Evolutionary conservation across 2,797 vertebrate species (phyloP), one percentile per base, ranked within the genome.

Genomic region (Xiphophorus birchmanni): DNA sequence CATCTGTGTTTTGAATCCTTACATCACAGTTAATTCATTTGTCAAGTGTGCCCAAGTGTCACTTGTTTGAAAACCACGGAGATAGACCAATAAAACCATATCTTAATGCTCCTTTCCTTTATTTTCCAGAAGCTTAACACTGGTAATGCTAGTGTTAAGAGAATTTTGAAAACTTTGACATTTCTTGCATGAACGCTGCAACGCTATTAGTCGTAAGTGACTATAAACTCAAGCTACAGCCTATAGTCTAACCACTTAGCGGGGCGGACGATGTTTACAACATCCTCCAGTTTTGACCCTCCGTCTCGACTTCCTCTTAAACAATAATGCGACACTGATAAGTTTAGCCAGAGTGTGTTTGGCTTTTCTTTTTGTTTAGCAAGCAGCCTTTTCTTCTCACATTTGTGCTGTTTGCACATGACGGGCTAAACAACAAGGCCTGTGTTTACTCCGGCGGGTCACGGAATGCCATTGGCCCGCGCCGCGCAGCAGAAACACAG

Each of bases 371-470:
- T 40, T 40, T 6, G 26, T 78, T 80, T 80, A 85, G 88, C 75
- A 82, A 79, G 83, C 76, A 77, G 63, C 32, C 29, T 72, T 37
- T 72, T 81, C 75, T 77, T 82, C 81, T 88, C 69, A 82, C 73
- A 81, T 77, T 35, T n/a, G 42, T 54, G 75, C 54, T 86, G 79
- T 90, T 83, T 89, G 81, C 78, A 60, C 82, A 73, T 78, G 45
- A 6, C 0, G 13, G 50, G 73, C 90, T 87, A 91, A 93, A 93
- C 88, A 93, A 74, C 75, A 80, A 73, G 82, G 23, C 32, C 26
- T 75, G 40, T 93, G 93, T 94, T 94, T 92, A 92, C 84, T 77
- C 74, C 60, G 67, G 17, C 0, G 52, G 73, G 78, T 84, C 44
- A 3, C 76, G 58, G 86, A 85, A 90, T 82, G 84, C 76, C 40